Percentiles rank a stretch among this genome's conserved stretches.
Evolutionary conservation across 2,113 vertebrate genomes (phyloP).

Genomic region (Apteryx owenii): DNA sequence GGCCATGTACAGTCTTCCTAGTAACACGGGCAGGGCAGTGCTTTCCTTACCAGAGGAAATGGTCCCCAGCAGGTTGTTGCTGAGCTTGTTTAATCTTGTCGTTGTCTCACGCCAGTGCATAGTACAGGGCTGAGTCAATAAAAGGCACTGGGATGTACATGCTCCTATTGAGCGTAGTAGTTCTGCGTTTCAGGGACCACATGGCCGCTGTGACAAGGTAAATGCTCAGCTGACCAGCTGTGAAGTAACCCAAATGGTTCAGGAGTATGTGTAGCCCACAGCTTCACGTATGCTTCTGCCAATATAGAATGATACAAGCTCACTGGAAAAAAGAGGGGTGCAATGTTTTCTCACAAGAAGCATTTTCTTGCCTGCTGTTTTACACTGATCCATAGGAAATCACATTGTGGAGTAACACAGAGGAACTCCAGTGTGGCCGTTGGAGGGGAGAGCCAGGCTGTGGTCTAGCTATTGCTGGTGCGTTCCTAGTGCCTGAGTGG

Average conservation of each 20-base stretch:
- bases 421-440: accelerated
- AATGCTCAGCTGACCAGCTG: neutral
- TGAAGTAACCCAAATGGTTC: neutral
- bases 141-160: neutral
- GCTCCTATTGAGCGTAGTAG: no score
- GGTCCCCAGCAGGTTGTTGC: neutral
- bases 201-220: no score
- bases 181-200: no score
- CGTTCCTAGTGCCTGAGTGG: accelerated
- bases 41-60: no score
- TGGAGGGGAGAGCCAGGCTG: neutral
- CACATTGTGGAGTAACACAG: accelerated
- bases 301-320: accelerated
- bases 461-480: no score
- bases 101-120: neutral
- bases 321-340: accelerated
- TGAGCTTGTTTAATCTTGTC: neutral
- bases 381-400: neutral
- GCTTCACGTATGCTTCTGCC: neutral
- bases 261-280: no score
- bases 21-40: neutral
- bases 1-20: no score
- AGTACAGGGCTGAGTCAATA: neutral
- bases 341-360: accelerated
- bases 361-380: accelerated